Evolutionary conservation across 2,797 vertebrate genomes (phyloP).

Genomic region (Eulemur coronatus): DNA sequence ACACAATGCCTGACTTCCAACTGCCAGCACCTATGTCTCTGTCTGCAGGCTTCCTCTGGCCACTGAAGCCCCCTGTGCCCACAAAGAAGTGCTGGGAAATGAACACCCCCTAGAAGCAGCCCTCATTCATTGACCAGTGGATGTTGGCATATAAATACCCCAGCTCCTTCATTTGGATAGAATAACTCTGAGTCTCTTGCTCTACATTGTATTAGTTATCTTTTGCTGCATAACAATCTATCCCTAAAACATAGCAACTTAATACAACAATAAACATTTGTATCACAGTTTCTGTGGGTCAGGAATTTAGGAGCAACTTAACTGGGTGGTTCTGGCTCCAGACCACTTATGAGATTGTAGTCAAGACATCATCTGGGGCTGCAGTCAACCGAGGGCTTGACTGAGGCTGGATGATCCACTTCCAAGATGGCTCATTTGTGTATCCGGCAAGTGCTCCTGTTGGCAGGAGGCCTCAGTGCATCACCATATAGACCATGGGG

Average conservation of each 20-base stretch:
- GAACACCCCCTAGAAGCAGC: background rate
- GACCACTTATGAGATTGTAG: background rate
- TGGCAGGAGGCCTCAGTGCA: background rate
- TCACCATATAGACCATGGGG: background rate
- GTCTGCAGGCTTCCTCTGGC: background rate
- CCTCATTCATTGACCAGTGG: too few species aligned
- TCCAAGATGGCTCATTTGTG: background rate
- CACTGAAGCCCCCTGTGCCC: background rate
- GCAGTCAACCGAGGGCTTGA: background rate
- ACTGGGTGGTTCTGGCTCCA: background rate
- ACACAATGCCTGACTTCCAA: background rate
- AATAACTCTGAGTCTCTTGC: background rate
- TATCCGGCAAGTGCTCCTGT: background rate
- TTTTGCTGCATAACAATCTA: background rate
- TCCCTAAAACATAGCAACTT: background rate
- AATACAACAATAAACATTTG: background rate
- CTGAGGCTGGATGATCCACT: background rate
- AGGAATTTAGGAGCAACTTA: background rate
- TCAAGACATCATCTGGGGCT: background rate
- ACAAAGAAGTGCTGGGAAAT: background rate
- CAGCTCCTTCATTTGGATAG: background rate
- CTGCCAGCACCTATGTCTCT: background rate
- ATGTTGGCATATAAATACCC: background rate
- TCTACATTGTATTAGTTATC: background rate
- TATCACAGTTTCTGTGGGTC: background rate